Conservation (phyloP, 2,797 vertebrate species). For the Acanthopagrus latus region DNA sequence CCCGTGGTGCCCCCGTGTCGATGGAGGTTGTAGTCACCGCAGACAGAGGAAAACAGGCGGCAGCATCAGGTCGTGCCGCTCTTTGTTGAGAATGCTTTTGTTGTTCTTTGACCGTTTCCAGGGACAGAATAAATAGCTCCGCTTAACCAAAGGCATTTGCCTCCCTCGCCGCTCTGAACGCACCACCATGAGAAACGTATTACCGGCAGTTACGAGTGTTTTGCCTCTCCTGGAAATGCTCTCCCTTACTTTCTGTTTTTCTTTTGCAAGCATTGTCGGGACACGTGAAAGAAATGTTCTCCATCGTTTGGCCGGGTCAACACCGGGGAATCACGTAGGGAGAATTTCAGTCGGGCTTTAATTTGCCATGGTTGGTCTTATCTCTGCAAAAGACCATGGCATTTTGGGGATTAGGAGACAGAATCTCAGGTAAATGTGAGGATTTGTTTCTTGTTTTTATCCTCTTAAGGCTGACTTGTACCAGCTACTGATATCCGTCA, state of each 20-base stretch:
- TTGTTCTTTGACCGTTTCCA: slow-evolving; percentile 74
- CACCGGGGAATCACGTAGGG: not conserved
- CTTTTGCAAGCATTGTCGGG: slow-evolving; percentile 42
- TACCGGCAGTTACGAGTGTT: slow-evolving; percentile 71
- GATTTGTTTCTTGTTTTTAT: slow-evolving; percentile 17
- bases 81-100: slow-evolving; percentile 75
- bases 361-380: slow-evolving; percentile 32
- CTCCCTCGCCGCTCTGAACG: slow-evolving; percentile 68
- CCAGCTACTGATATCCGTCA: slow-evolving; percentile 22
- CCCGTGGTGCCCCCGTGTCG: slow-evolving; percentile 46
- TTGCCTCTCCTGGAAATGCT: slow-evolving; percentile 49
- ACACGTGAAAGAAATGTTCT: slow-evolving; percentile 64
- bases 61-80: slow-evolving; percentile 64
- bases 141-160: slow-evolving; percentile 80
- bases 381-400: slow-evolving; percentile 17
- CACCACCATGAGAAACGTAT: slow-evolving; percentile 79
- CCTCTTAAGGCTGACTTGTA: not conserved
- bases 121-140: slow-evolving; percentile 79
- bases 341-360: slow-evolving; percentile 20
- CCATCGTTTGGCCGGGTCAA: slow-evolving; percentile 29
- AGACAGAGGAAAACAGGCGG: slow-evolving; percentile 58
- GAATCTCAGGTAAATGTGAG: slow-evolving; percentile 16
- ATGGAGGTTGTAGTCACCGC: slow-evolving; percentile 53
- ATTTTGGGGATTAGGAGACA: not conserved
- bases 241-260: slow-evolving; percentile 52